These are phyloP conservation scores for Xenopus petersii DNA, from an alignment of 2,797 vertebrate species.

Conservation along the genomic window DNA sequence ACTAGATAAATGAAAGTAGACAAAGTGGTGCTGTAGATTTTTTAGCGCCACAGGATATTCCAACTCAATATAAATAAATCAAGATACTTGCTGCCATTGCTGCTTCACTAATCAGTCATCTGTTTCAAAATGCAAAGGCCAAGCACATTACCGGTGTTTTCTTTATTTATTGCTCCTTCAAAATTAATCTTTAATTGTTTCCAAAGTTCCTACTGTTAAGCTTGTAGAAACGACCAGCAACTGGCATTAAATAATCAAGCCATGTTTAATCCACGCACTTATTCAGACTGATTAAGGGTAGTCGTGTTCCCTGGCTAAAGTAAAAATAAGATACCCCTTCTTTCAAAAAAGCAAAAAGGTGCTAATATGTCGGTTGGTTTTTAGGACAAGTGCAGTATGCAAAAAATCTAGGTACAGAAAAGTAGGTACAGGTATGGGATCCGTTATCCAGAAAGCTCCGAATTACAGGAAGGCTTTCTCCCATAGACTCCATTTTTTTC, in stretches of 20 bases:
- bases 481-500: too few relatives aligned
- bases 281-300: not conserved
- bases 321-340: not conserved
- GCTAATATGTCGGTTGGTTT: too few relatives aligned
- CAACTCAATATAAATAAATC: slow-evolving; percentile 38
- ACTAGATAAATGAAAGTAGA: too few relatives aligned
- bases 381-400: too few relatives aligned
- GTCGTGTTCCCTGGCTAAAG: too few relatives aligned
- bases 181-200: slow-evolving; percentile 46
- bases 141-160: slow-evolving; percentile 14
- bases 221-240: slow-evolving; percentile 10
- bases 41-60: slow-evolving; percentile 29
- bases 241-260: slow-evolving; percentile 19
- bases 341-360: too few relatives aligned
- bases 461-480: too few relatives aligned
- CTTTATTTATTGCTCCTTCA: slow-evolving; percentile 33
- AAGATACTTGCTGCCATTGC: slow-evolving; percentile 24
- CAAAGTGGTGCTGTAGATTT: not conserved
- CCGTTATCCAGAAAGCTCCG: too few relatives aligned
- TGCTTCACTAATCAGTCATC: slow-evolving; percentile 36
- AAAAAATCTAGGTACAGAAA: too few relatives aligned
- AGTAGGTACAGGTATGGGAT: too few relatives aligned
- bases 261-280: slow-evolving; percentile 3
- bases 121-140: slow-evolving; percentile 36
- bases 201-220: slow-evolving; percentile 20